Base-by-base conservation (phyloP, 2,888 invertebrate species). In the Mythimna albipuncta region DNA sequence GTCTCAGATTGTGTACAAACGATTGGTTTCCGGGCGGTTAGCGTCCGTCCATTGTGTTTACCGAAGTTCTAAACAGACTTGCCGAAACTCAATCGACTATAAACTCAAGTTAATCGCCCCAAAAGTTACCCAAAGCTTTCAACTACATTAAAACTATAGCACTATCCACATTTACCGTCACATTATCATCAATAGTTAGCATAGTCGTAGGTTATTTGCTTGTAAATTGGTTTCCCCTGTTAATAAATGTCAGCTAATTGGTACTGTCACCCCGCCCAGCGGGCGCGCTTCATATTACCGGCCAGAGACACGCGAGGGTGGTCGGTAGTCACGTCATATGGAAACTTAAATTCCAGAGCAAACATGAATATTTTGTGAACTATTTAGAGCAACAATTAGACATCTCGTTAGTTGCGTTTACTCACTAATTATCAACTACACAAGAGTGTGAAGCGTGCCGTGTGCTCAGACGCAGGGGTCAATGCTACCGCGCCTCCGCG, bases 301-400 rank as follows among this genome's bases (percentile, higher is more conserved):
- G 72, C 73, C 84, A 69, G 44, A 72, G 74, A 72, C 82, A 84
- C 77, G 84, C 81, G 32, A 75, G 71, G 82, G 75, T 80, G 70
- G 54, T 59, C 63, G 16, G 72, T 21, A 41, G 5, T 58, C 83
- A 82, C 76, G 76, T 76, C 72, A 83, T 77, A 62, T 75, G 58
- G 64, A 68, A 73, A 80, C 67, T 54, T 44, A 78, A 72, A 91
- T 91, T 90, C 90, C 89, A 86, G 83, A 88, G 83, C 87, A 87
- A 88, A 91, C 89, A 87, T 83, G 64, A 69, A 61, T 77, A 80
- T 90, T 92, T 91, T 92, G 91, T 92, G 91, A 89, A 92, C 89
- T 90, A 93, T 94, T 94, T 85, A 90, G 84, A 89, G 85, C 88
- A 89, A 85, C 89, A 94, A 94, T 94, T 94, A 94, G 91, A 89